phyloP scores from a whole-genome alignment of 2,113 vertebrate genomes.

The Seriola rivoliana region DNA sequence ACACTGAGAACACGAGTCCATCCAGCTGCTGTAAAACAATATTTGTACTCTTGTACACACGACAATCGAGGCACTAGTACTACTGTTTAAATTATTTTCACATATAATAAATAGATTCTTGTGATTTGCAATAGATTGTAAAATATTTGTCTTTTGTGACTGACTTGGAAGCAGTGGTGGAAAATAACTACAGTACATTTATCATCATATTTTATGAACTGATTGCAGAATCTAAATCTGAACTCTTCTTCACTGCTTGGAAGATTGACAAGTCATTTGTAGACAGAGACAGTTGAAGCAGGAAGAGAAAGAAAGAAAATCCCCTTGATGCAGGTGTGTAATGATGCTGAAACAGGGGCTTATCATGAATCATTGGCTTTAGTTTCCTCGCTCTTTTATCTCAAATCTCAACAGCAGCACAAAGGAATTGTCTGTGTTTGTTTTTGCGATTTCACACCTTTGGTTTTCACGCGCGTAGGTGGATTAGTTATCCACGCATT shows the following conservation, averaged over 20 bases:
- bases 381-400: not conserved
- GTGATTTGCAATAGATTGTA: constrained; percentile 4
- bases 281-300: constrained; percentile 1
- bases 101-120: constrained; percentile 38
- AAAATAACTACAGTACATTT: not conserved
- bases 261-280: not conserved
- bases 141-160: not conserved
- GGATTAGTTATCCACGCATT: not conserved
- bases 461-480: not conserved
- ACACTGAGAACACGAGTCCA: constrained; percentile 26
- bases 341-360: constrained; percentile 34
- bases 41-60: constrained; percentile 47
- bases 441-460: not conserved
- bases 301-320: constrained; percentile 26
- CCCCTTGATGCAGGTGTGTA: constrained; percentile 26
- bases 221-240: too few species aligned
- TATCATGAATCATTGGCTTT: constrained; percentile 44
- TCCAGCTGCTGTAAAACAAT: constrained; percentile 57
- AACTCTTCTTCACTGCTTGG: not conserved
- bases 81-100: constrained; percentile 61
- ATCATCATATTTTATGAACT: not conserved
- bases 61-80: constrained; percentile 12
- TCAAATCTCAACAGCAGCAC: constrained; percentile 9
- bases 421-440: not conserved
- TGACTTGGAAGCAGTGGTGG: not conserved